These are phyloP conservation scores for Coturnix japonica DNA, from an alignment of 2,113 vertebrate species.

Conservation along the genomic window DNA sequence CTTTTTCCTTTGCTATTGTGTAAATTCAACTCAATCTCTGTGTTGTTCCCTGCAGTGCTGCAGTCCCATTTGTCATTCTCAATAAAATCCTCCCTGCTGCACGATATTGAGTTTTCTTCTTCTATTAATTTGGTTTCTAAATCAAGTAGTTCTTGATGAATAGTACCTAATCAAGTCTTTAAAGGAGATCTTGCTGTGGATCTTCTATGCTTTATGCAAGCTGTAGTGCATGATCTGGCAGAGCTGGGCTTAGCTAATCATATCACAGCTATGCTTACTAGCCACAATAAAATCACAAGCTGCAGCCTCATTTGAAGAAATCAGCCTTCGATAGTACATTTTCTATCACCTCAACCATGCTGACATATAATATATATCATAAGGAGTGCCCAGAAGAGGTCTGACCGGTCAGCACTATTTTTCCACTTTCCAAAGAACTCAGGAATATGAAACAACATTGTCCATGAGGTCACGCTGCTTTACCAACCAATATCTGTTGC, in stretches of 20 bases:
- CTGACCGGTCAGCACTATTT: neutral
- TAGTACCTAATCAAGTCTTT: neutral
- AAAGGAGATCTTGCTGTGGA: neutral
- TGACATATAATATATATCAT: neutral
- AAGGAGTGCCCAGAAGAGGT: neutral
- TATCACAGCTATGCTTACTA: rapidly evolving
- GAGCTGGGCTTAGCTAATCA: neutral
- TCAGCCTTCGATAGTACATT: neutral
- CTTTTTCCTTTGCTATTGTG: neutral
- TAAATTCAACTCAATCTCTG: neutral
- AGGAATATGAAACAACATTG: neutral
- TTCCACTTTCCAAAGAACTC: neutral
- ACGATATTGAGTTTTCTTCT: neutral
- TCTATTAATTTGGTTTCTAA: neutral
- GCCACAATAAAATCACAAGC: rapidly evolving
- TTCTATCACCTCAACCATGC: neutral
- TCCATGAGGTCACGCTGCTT: neutral
- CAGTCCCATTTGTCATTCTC: neutral
- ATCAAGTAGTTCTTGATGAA: neutral
- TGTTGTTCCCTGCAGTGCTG: neutral
- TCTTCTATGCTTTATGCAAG: neutral
- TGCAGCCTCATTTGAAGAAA: neutral
- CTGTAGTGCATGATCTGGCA: neutral
- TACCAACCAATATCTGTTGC: neutral
- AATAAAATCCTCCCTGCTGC: slow-evolving; percentile 17